Evolutionary conservation across 2,113 vertebrate species (phyloP), one percentile per base, ranked within the genome.

Genomic region (Columba livia): DNA sequence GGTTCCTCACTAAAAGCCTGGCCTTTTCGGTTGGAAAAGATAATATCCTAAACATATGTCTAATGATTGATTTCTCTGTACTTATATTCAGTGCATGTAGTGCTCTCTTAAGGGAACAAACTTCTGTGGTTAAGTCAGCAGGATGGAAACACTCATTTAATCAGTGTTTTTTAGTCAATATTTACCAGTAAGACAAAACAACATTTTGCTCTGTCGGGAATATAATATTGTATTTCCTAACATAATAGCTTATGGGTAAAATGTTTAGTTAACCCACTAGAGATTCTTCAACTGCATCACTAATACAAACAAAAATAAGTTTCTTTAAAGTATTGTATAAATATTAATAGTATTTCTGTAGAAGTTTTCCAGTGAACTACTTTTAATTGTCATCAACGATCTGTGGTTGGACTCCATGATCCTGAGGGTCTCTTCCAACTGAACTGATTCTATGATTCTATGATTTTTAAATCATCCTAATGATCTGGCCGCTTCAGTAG

Each of bases 41-140:
- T 96, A 77, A 97, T 96, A 56, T 78, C 82, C 88, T 94, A 80
- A 96, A 67, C 93, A 94, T 79, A 58, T 88, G 85, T 93, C 51
- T 58, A 9, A 36, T 95, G 92, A 93, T 91, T 83, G 93, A 96
- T 96, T 90, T 51, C 66, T 75, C 79, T 51, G 57, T 62, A 79
- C 2, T 6, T 82, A n/a, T 50, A 36, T 36, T 56, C 82, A 25
- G 53, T 2, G 21, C 8, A 31, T 71, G 67, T 6, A 85, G 31
- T 29, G 20, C 56, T 93, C 85, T 91, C 93, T 51, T 57, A 51
- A 93, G 95, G 88, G 85, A 91, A 10, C 67, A 58, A 89, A 62
- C 18, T 38, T 75, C 65, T 83, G 71, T 62, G 69, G 28, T 51
- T 77, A 85, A 89, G 87, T 34, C 91, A 93, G 74, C 54, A 83